Percentiles rank a stretch among this genome's conserved stretches.
These are phyloP conservation scores for Seira sanloemensis DNA, from an alignment of 2,888 invertebrate species.

Conservation along the genomic window DNA sequence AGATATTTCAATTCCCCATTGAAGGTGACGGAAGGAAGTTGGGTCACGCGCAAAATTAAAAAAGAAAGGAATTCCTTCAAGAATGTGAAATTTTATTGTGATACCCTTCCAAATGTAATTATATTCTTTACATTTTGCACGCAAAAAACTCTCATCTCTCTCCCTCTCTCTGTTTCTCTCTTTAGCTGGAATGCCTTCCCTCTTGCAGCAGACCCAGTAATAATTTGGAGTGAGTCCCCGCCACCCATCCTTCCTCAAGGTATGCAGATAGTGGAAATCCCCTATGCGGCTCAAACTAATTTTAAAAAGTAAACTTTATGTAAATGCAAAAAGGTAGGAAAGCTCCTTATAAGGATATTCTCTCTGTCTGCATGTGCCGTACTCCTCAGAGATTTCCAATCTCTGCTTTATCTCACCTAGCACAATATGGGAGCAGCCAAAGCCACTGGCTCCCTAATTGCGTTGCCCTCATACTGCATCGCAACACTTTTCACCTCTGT, in stretches of 20 bases:
- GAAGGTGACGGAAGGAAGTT: too few species aligned
- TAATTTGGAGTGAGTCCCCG: constrained; percentile 2
- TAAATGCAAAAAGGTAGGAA: neutral
- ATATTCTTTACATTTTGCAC: neutral
- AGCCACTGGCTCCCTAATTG: too few species aligned
- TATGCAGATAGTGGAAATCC: constrained; percentile 8
- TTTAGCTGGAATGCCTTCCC: neutral
- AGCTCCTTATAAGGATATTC: too few species aligned
- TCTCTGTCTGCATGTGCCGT: neutral
- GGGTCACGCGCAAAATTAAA: too few species aligned
- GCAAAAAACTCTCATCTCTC: neutral
- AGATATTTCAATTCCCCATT: too few species aligned
- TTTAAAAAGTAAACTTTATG: constrained; percentile 18
- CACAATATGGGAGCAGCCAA: neutral
- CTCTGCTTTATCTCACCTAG: neutral
- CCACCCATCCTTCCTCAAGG: neutral
- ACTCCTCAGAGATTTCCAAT: neutral
- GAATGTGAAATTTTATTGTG: neutral
- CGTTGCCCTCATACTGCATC: too few species aligned
- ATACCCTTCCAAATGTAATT: constrained; percentile 4
- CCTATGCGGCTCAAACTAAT: constrained; percentile 1
- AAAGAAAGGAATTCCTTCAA: neutral
- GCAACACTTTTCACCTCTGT: neutral
- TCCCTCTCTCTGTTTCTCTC: neutral
- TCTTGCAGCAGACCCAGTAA: neutral